Percentiles rank a stretch among this genome's conserved stretches.
These are phyloP conservation scores for Gymnorhina tibicen DNA, from an alignment of 2,113 vertebrate species.

Conservation along the genomic window DNA sequence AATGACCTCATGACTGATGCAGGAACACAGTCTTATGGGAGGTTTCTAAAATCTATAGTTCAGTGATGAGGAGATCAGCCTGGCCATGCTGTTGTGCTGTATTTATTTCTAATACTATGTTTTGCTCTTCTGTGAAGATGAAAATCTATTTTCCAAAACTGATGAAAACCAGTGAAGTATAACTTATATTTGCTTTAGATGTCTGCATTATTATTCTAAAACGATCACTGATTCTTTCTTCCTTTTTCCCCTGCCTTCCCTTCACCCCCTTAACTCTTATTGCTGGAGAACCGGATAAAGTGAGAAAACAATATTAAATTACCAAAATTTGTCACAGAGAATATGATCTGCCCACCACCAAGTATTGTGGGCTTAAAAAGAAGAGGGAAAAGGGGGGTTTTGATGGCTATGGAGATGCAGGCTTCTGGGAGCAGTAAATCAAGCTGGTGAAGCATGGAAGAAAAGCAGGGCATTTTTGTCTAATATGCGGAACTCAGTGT, in stretches of 20 bases:
- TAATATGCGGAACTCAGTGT: not conserved
- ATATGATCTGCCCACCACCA: not conserved
- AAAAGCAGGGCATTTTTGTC: not conserved
- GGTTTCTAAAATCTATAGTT: not conserved
- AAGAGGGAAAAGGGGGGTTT: fast-evolving
- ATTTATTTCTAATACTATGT: not conserved
- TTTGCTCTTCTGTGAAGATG: not conserved
- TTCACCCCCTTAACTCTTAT: not conserved
- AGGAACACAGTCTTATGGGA: not conserved
- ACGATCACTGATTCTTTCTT: not conserved
- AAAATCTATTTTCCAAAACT: not conserved
- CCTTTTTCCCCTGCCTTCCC: not conserved
- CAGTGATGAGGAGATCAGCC: not conserved
- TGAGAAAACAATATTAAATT: not conserved
- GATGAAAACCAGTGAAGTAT: not conserved
- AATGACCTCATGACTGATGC: not conserved
- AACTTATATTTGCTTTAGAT: not conserved
- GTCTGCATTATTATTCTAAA: not conserved
- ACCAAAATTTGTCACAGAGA: not conserved
- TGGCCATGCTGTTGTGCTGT: not conserved
- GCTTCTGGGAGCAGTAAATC: not conserved
- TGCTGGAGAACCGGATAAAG: not conserved
- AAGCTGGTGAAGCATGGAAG: not conserved
- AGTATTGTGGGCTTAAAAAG: not conserved
- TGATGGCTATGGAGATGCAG: not conserved